Percentiles rank a stretch among this genome's conserved stretches.
These are phyloP conservation scores for Ferdinandea cuprea DNA, from an alignment of 2,888 invertebrate species.

Conservation along the genomic window DNA sequence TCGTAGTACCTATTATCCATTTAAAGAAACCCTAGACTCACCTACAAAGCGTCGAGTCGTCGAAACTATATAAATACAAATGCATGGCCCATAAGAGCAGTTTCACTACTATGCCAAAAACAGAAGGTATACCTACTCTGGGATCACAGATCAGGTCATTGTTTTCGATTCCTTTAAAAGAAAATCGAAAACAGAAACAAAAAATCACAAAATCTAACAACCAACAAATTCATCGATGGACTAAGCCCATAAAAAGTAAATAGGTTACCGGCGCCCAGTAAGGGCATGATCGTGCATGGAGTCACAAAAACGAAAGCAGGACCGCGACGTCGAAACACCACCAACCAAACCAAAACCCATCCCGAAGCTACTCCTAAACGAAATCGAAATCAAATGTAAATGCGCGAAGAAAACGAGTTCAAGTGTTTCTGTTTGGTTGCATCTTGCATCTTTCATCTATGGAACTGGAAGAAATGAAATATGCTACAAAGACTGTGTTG, in stretches of 20 bases:
- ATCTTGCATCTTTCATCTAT: no score
- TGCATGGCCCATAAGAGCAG: slow-evolving; percentile 55
- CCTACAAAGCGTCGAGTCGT: slow-evolving; percentile 30
- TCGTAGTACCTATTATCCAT: slow-evolving; percentile 25
- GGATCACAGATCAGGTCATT: slow-evolving; percentile 74
- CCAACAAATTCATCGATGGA: slow-evolving; percentile 71
- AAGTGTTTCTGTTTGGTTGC: slow-evolving; percentile 31
- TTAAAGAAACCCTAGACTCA: slow-evolving; percentile 50
- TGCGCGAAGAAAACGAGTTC: slow-evolving; percentile 48
- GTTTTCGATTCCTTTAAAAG: slow-evolving; percentile 51
- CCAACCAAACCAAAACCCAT: slow-evolving; percentile 32
- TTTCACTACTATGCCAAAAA: slow-evolving; percentile 59
- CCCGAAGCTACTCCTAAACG: slow-evolving; percentile 48
- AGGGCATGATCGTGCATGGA: slow-evolving; percentile 73
- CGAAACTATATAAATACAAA: no score
- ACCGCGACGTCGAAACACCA: slow-evolving; percentile 26
- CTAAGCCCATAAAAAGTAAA: slow-evolving; percentile 73
- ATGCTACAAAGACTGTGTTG: background rate
- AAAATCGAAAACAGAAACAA: slow-evolving; percentile 9
- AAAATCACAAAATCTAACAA: slow-evolving; percentile 52
- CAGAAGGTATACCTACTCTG: slow-evolving; percentile 49
- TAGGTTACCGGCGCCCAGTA: slow-evolving; percentile 73
- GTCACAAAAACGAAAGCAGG: slow-evolving; percentile 70
- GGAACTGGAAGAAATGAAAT: slow-evolving; percentile 21
- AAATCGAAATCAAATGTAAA: slow-evolving; percentile 71